Evolutionary conservation across 1,140 invertebrate genomes (phyloP), one percentile per base, ranked within the genome.

Genomic region (Notospermus geniculatus): DNA sequence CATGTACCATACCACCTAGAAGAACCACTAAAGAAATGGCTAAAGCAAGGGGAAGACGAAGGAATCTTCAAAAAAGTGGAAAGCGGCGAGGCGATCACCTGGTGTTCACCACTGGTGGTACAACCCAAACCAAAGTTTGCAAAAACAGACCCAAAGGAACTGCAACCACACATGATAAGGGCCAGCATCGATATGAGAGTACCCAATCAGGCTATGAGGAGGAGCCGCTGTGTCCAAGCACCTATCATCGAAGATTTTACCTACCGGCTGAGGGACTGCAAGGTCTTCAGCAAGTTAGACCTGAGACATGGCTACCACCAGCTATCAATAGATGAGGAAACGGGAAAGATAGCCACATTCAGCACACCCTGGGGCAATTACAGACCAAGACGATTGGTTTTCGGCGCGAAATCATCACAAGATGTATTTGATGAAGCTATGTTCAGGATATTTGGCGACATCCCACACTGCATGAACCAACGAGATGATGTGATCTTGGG

Each of bases 391-490:
- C 4, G 25, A 53, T 41, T 57, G 7, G 60, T 60, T 50, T 60
- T 61, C 58, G 62, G 59, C 60, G 61, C 46, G 5, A 57, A 67
- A 29, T 50, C 55, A 13, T 67, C 61, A 45, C 55, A 63, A 59
- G 60, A 66, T 57, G 32, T 60, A 5, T 66, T 67, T 58, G 59
- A 67, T 64, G 62, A 64, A 30, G 27, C 57, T 11, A 64, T 61
- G 59, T 63, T 43, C 25, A 61, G 56, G 43, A 55, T 62, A 57
- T 65, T 62, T 65, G 54, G 63, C 1, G 59, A 54, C 30, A 62
- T 64, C 52, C 62, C 65, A 9, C 53, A 61, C 2, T 64, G 65
- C 52, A 23, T 67, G 56, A 67, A 64, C 25, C 62, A 64, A 27
- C 28, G 61, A 29, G 59, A 64, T 54, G 62, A 64, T 36, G 62